A percentile compares a stretch with the other conserved stretches of the same genome.
Evolutionary conservation across 1,140 invertebrate species (phyloP).

Genomic region (Drosophila bipectinata): DNA sequence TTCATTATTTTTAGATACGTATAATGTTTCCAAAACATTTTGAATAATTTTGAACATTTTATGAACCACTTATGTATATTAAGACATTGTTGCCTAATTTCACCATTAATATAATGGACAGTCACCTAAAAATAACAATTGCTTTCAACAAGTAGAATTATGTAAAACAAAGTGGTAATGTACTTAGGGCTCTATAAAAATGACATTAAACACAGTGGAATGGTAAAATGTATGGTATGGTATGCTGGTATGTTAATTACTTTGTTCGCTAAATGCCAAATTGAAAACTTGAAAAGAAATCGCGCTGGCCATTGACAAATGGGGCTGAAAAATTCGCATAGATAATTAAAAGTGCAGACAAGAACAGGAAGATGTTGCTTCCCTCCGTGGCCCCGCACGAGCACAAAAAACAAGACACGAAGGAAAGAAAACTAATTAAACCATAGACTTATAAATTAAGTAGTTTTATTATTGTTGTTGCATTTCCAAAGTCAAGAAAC

Average conservation of each 20-base stretch:
- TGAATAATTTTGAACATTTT: not conserved
- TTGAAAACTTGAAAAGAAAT: slow-evolving; percentile 36
- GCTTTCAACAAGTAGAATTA: slow-evolving; percentile 18
- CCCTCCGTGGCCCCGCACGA: not conserved
- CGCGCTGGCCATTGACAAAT: slow-evolving; percentile 27
- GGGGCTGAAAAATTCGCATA: slow-evolving; percentile 51
- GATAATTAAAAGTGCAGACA: slow-evolving; percentile 56
- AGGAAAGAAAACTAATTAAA: slow-evolving; percentile 70
- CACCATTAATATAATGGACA: slow-evolving; percentile 8
- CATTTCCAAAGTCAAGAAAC: slow-evolving; percentile 61
- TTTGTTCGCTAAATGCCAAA: slow-evolving; percentile 11
- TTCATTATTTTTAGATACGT: no score
- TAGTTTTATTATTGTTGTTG: slow-evolving; percentile 56
- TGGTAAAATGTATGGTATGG: slow-evolving; percentile 21
- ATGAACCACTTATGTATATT: not conserved
- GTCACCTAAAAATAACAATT: slow-evolving; percentile 17
- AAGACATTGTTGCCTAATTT: slow-evolving; percentile 6
- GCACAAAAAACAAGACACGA: slow-evolving; percentile 35
- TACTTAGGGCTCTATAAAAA: slow-evolving; percentile 27
- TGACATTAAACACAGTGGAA: slow-evolving; percentile 20
- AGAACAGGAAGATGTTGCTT: slow-evolving; percentile 31
- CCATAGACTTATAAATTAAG: slow-evolving; percentile 71
- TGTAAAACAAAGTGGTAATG: slow-evolving; percentile 19
- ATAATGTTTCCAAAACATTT: no score
- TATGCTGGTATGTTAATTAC: slow-evolving; percentile 29